Conservation (phyloP, 2,797 vertebrate genomes). For the Gymnothorax reevesii region DNA sequence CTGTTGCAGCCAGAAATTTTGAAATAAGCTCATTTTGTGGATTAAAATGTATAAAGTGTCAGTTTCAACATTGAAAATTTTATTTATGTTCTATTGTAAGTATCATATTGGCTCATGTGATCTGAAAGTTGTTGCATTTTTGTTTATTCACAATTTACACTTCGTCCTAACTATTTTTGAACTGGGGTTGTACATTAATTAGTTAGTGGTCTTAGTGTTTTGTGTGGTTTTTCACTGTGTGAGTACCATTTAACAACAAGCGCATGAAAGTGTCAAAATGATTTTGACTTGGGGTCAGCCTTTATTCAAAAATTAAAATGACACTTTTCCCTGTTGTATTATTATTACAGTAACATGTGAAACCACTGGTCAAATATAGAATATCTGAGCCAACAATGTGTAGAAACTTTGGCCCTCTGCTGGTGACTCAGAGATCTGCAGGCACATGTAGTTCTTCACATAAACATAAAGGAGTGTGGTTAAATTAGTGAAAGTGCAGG, state of each 20-base stretch:
- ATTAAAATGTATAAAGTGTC: too few species aligned
- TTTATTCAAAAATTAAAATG: neutral
- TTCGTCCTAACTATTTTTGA: too few species aligned
- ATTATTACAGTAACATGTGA: neutral
- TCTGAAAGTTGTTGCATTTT: too few species aligned
- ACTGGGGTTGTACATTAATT: neutral
- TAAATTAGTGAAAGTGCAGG: neutral
- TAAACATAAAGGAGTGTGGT: neutral
- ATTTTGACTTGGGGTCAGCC: slow-evolving; percentile 10
- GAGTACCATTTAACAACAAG: neutral
- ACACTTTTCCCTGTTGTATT: neutral
- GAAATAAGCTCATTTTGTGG: too few species aligned
- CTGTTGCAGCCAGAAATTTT: too few species aligned
- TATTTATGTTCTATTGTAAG: too few species aligned
- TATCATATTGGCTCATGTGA: too few species aligned
- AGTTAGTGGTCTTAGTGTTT: neutral
- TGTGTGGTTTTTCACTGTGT: neutral
- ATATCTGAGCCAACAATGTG: neutral
- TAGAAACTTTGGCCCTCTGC: neutral
- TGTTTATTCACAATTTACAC: too few species aligned
- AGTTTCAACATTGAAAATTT: too few species aligned
- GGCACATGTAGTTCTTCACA: neutral
- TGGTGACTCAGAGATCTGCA: neutral
- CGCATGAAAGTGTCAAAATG: neutral
- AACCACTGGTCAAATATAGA: neutral